Evolutionary conservation across 2,113 vertebrate species (phyloP).

Genomic region (Percopsis transmontana): DNA sequence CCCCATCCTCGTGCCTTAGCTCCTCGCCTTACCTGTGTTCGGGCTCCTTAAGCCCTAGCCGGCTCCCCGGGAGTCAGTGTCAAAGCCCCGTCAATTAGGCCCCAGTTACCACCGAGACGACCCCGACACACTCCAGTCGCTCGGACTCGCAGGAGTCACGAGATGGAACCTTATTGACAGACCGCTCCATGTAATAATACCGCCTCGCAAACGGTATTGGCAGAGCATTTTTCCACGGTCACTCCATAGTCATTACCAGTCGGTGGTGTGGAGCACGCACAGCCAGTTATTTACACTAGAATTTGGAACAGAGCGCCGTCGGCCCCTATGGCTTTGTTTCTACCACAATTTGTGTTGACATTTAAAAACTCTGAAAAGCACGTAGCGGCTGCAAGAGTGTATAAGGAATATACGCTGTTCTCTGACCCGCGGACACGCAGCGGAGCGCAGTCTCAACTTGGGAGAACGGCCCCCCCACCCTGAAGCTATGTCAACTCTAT

Average conservation of each 20-base stretch:
- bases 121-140: constrained; percentile 37
- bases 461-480: constrained; percentile 32
- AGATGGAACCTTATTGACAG: constrained; percentile 51
- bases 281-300: constrained; percentile 23
- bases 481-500: constrained; percentile 46
- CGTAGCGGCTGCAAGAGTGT: not conserved
- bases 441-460: constrained; percentile 30
- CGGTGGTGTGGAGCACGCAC: not conserved
- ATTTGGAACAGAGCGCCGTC: not conserved
- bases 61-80: constrained; percentile 38
- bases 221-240: constrained; percentile 42
- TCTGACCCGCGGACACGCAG: constrained; percentile 28
- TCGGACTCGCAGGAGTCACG: constrained; percentile 29
- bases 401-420: constrained; percentile 25
- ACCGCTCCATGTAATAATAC: constrained; percentile 54
- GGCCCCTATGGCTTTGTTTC: constrained; percentile 16
- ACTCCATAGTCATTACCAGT: constrained; percentile 17
- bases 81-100: constrained; percentile 55
- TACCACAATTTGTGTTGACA: not conserved
- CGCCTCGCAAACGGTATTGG: constrained; percentile 37
- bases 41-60: constrained; percentile 20
- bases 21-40: constrained; percentile 41
- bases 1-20: not conserved
- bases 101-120: constrained; percentile 46
- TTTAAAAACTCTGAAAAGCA: not conserved